Base-by-base conservation (phyloP, 2,888 invertebrate genomes). In the Tuta absoluta region DNA sequence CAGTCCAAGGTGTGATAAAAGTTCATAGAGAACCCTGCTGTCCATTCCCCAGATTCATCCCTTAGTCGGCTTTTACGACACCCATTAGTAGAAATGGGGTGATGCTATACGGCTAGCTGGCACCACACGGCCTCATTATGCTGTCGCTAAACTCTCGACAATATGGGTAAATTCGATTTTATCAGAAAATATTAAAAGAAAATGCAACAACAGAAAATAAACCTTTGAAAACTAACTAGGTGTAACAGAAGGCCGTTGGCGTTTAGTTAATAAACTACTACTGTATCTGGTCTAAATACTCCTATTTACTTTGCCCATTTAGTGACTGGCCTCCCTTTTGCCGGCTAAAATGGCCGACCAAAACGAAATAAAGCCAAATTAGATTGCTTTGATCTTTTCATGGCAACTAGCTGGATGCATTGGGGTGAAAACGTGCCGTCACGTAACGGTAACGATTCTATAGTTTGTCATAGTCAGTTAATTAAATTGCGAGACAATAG, bases 191-290 rank as follows among this genome's bases (percentile, higher is more conserved):
- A 28, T 4, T 28, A 28, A 28, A 4, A 4, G 28, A 28, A 33
- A 33, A 33, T 33, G 8, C 33, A 33, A 10, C 10, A 28, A 33
- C 33, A 3, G 41, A 2, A 41, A 41, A 96, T 95, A n/a, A n/a
- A n/a, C 4, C 33, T 33, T 33, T 33, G 41, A 14, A 41, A 41
- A 14, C 14, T 41, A 41, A 12, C 12, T 41, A 41, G n/a, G 41
- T 41, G 41, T n/a, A 41, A n/a, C 5, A 3, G 11, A 12, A 41
- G 14, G 14, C 41, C 41, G n/a, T 41, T 41, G n/a, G 41, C 41
- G n/a, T 14, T 41, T n/a, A 3, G 41, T 41, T 1, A 41, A 41
- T 41, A 41, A 41, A 41, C 41, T 41, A 41, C 33, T 33, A 14
- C 41, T 3, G 12, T 3, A 14, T 38, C n/a, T 41, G 41, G 41